Conservation (phyloP, 1,140 invertebrate genomes). For the Pseudoatta argentina region DNA sequence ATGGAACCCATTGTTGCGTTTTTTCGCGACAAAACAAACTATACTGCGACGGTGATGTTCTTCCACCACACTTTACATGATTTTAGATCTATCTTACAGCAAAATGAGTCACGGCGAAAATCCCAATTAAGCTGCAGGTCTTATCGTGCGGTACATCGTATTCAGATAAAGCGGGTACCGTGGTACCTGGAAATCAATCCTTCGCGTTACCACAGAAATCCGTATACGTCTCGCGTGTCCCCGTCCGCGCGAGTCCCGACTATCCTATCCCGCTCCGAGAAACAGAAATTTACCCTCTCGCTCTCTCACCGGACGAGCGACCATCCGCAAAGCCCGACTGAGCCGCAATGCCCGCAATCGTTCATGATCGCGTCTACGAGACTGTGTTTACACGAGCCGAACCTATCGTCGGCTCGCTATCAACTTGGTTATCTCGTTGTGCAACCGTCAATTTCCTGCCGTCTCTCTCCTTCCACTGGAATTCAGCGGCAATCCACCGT, state of each 20-base stretch:
- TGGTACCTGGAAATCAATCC: slow-evolving; percentile 39
- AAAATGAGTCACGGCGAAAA: slow-evolving; percentile 43
- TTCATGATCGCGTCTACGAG: background rate
- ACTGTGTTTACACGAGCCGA: slow-evolving; percentile 29
- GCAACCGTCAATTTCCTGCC: background rate
- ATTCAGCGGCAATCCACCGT: background rate
- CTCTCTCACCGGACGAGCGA: background rate
- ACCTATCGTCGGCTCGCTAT: background rate
- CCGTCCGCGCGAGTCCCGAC: background rate
- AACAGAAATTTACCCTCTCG: background rate
- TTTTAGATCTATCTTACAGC: slow-evolving; percentile 35
- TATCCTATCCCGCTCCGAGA: too few species aligned
- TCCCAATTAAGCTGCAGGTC: background rate
- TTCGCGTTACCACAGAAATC: background rate
- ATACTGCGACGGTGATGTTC: background rate
- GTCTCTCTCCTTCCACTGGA: background rate
- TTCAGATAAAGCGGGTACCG: slow-evolving; percentile 49
- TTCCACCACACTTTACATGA: slow-evolving; percentile 55
- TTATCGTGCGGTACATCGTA: slow-evolving; percentile 56
- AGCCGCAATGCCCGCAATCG: too few species aligned
- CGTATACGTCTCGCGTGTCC: background rate
- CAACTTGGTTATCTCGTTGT: slow-evolving; percentile 33
- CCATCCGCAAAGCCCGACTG: background rate
- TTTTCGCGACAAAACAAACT: slow-evolving; percentile 53
- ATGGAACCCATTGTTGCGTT: slow-evolving; percentile 84